phyloP scores from a whole-genome alignment of 1,140 invertebrate genomes.

The Zaprionus taronus region DNA sequence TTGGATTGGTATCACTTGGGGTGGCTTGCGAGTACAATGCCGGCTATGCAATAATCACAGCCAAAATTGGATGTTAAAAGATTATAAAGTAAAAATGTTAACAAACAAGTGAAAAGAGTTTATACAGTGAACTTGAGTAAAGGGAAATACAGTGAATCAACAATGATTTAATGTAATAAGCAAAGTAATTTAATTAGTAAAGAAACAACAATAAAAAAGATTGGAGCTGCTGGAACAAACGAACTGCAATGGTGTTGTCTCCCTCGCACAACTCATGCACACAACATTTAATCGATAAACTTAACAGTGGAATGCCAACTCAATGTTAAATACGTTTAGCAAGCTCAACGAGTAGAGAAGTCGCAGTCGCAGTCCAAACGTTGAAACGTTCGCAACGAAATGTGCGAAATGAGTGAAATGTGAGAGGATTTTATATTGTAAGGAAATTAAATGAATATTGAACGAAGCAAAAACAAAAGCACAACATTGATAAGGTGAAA shows the following conservation, averaged over 20 bases:
- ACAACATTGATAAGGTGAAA: neutral
- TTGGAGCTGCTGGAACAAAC: slow-evolving; percentile 14
- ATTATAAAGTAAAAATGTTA: neutral
- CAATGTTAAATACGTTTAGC: slow-evolving; percentile 12
- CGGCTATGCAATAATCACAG: neutral
- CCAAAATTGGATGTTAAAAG: neutral
- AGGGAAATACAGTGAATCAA: neutral
- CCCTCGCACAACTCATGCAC: slow-evolving; percentile 39
- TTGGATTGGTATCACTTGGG: neutral
- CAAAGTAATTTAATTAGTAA: neutral
- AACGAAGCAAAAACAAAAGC: slow-evolving; percentile 3
- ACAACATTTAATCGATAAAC: slow-evolving; percentile 63
- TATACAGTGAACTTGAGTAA: neutral
- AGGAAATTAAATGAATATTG: slow-evolving; percentile 31
- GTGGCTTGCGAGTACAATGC: neutral
- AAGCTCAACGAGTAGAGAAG: slow-evolving; percentile 41
- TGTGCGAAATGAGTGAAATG: slow-evolving; percentile 29
- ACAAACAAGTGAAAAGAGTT: neutral
- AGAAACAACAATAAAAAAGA: slow-evolving; percentile 13
- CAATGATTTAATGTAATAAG: neutral
- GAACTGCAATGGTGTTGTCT: slow-evolving; percentile 23
- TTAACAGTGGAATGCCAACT: slow-evolving; percentile 65
- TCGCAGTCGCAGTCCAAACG: slow-evolving; percentile 37
- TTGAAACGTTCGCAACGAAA: slow-evolving; percentile 59
- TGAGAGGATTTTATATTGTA: slow-evolving; percentile 27